Conservation (phyloP, 2,113 vertebrate species). For the Urocynchramus pylzowi region DNA sequence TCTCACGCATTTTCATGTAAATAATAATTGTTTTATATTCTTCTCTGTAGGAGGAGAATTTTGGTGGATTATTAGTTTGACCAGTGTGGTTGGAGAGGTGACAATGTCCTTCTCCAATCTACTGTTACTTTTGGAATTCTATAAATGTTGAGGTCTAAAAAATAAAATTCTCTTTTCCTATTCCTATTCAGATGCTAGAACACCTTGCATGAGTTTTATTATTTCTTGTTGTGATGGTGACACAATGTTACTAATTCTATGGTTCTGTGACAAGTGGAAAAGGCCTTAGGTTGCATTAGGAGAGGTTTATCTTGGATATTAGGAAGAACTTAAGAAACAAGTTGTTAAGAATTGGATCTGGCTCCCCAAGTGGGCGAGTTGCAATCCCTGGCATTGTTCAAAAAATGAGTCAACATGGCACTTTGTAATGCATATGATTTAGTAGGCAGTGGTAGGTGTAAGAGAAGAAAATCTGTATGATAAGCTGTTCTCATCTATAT, state of each 20-base stretch:
- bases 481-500: rapidly evolving
- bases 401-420: background rate
- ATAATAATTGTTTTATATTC: too few relatives aligned
- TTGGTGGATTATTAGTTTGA: too few relatives aligned
- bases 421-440: background rate
- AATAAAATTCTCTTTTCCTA: too few relatives aligned
- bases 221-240: too few relatives aligned
- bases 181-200: too few relatives aligned
- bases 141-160: too few relatives aligned
- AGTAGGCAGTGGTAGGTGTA: background rate
- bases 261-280: background rate
- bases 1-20: too few relatives aligned
- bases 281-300: background rate
- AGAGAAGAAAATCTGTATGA: background rate
- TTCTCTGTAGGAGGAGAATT: too few relatives aligned
- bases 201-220: too few relatives aligned
- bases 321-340: background rate
- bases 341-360: rapidly evolving
- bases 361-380: background rate
- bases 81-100: too few relatives aligned
- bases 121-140: too few relatives aligned
- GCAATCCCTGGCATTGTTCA: background rate
- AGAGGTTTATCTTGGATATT: background rate
- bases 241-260: rapidly evolving
- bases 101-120: too few relatives aligned